Evolutionary conservation across 2,888 invertebrate genomes (phyloP), one percentile per base, ranked within the genome.

Genomic region (Muscina levida): DNA sequence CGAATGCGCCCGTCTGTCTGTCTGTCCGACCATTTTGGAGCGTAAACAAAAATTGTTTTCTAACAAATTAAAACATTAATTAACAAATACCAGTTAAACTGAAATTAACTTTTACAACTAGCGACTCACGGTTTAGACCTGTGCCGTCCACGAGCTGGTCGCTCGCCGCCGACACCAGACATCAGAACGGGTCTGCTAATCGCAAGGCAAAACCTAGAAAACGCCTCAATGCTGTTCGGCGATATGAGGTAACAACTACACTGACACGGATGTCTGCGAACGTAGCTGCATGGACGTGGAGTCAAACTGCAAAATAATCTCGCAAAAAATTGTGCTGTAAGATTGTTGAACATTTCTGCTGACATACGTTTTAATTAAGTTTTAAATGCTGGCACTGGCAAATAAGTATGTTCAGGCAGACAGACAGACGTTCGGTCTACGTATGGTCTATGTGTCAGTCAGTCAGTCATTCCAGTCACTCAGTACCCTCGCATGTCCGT

Each of bases 51-150:
- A 53, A 53, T 53, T 24, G 53, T 53, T 53, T 53, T 53, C 53
- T 53, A 53, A 53, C 53, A 53, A 53, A 53, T 53, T 53, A 53
- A 53, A 53, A 53, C 53, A 53, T 53, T 53, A 53, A 53, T 53
- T 53, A 53, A 53, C 53, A 53, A 53, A 53, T 24, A 53, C 53
- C 53, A 53, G 53, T 22, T 53, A 22, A 53, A 53, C 53, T 53
- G 22, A 53, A 53, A 53, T 53, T 53, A 53, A 53, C 53, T 53
- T 53, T 53, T 53, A 53, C 53, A 53, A 53, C 53, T 53, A 13
- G 17, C 24, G 53, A 24, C 22, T 53, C 31, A 31, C 31, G 31
- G 13, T 53, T 53, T 53, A 17, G 24, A 24, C 53, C 13, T 53
- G 22, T 22, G 53, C 53, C 53, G 53, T 53, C 24, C 53, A 24